These are phyloP conservation scores for Ricordea florida DNA, from an alignment of 92 coral and sea anemone species.

Conservation along the genomic window DNA sequence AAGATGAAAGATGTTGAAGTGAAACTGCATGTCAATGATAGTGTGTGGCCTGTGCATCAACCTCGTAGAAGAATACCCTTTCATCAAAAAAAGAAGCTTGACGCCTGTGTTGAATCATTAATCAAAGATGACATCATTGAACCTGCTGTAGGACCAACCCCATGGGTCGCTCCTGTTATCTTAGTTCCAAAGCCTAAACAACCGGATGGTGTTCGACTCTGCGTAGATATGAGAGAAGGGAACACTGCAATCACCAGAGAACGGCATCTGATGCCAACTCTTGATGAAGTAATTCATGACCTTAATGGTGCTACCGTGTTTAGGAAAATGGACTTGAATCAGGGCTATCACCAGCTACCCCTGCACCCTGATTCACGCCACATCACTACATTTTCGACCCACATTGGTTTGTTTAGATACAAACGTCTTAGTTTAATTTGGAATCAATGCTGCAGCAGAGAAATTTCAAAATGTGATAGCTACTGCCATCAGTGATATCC, in stretches of 20 bases:
- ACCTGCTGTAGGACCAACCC: conserved; percentile 71
- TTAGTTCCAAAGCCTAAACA: conserved; percentile 56
- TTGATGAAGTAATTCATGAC: conserved; percentile 49
- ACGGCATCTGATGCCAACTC: conserved; percentile 49
- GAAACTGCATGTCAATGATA: conserved; percentile 48
- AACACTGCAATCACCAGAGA: conserved; percentile 51
- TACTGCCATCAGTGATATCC: neutral
- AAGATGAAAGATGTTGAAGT: conserved; percentile 54
- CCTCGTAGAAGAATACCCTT: conserved; percentile 46
- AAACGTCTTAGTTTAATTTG: neutral
- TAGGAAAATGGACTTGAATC: conserved; percentile 52
- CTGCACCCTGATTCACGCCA: conserved; percentile 49
- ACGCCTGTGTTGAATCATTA: too few relatives aligned
- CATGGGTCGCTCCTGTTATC: conserved; percentile 64
- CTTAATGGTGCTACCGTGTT: conserved; percentile 61
- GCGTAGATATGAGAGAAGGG: conserved; percentile 30
- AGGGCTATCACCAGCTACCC: conserved; percentile 49
- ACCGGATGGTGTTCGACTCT: conserved; percentile 52
- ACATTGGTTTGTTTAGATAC: neutral
- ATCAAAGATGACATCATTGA: too few relatives aligned
- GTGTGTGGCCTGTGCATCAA: conserved; percentile 45
- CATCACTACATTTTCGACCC: neutral
- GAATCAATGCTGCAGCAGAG: neutral
- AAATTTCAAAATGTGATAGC: conserved; percentile 2
- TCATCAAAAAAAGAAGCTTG: conserved; percentile 30